Conservation (phyloP, 1,140 invertebrate species). For the Euwallacea fornicatus region DNA sequence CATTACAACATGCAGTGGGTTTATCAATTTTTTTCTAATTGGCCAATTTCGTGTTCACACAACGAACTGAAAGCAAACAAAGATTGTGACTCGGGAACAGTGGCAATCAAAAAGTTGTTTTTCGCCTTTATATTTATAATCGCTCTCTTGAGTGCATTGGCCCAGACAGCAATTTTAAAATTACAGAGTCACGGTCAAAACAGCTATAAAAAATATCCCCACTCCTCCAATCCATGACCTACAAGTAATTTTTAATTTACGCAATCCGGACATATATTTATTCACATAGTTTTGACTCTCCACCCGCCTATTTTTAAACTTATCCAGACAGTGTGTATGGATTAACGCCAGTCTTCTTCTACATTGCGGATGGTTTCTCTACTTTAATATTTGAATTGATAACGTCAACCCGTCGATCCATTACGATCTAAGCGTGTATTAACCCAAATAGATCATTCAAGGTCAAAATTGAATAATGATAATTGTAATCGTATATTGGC, state of each 20-base stretch:
- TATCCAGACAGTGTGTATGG: neutral
- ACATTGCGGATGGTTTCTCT: no score
- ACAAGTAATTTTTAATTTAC: conserved; percentile 20
- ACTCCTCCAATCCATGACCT: conserved; percentile 30
- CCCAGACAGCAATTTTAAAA: conserved; percentile 32
- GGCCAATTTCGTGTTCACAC: neutral
- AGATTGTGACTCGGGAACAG: conserved; percentile 17
- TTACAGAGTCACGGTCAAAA: conserved; percentile 33
- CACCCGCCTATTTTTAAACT: neutral
- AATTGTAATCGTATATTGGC: conserved; percentile 8
- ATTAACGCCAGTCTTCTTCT: no score
- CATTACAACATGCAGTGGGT: no score
- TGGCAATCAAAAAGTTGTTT: conserved; percentile 35
- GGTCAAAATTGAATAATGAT: conserved; percentile 23
- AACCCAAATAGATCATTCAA: conserved; percentile 17
- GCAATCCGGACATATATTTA: conserved; percentile 11
- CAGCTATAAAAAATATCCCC: conserved; percentile 30
- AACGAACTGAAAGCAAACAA: conserved; percentile 20
- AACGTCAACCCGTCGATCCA: neutral
- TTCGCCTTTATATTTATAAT: conserved; percentile 35
- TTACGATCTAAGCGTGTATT: conserved; percentile 6
- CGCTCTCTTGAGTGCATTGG: conserved; percentile 29
- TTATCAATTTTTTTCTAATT: no score
- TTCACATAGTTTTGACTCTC: conserved; percentile 4
- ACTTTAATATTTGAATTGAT: neutral